Evolutionary conservation across 35 echinoderm and acorn worm genomes (phyloP), one percentile per base, ranked within the genome.

Genomic region (Apostichopus japonicus): DNA sequence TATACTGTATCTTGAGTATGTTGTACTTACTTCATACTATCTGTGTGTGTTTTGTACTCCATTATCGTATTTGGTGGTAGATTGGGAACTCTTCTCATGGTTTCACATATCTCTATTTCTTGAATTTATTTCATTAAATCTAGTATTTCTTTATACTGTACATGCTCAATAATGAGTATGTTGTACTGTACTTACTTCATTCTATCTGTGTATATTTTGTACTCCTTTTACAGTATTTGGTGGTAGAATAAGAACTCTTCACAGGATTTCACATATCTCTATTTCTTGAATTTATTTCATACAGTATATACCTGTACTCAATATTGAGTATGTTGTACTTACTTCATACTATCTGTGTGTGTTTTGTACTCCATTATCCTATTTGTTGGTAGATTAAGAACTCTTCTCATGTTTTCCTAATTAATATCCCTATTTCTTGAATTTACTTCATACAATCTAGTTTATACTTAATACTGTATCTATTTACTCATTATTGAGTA

Each of bases 111-210:
- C 25, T 25, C 25, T 25, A 25, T 25, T 25, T 25, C 25, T 25
- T 25, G 25, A 25, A 25, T 25, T 25, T 25, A 25, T 25, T 25
- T 25, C 25, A 25, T 25, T 25, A 25, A 25, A 25, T 25, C 25
- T 25, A 25, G 25, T 25, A 25, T 25, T 33, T 1, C 27, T 33
- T 33, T 1, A 33, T 33, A 33, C 27, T 33, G 27, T 33, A 1
- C 2, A 33, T 33, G 2, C 27, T 33, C 27, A 33, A 33, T 33
- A 33, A 1, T 33, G 27, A 33, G 27, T 33, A 33, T 33, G 27
- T 33, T 33, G 27, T 25, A 25, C 1, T 25, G 25, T 33, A 93
- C 94, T 95, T 91, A 95, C 87, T 95, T 93, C 56, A 95, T 90
- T 91, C 94, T 95, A 57, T 95, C 94, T 77, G 94, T 79, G 78